These are phyloP conservation scores for Xyliphius kryptos DNA, from an alignment of 2,113 vertebrate species.

Conservation along the genomic window DNA sequence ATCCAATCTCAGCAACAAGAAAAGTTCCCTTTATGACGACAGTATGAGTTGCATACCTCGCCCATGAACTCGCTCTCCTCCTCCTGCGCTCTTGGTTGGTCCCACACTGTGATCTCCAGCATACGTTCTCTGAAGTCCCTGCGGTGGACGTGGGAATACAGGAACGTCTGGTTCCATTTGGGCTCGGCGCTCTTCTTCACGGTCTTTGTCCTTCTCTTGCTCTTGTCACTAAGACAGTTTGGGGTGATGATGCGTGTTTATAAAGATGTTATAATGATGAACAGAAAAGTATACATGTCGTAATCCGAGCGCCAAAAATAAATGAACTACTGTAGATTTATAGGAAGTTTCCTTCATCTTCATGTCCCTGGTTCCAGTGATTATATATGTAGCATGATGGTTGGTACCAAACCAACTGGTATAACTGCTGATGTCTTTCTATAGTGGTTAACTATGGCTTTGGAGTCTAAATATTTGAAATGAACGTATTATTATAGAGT, in stretches of 20 bases:
- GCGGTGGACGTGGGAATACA: conserved; percentile 93
- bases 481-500: too few species aligned
- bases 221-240: conserved; percentile 83
- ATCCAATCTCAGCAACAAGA: too few species aligned
- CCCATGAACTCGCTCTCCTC: conserved; percentile 97
- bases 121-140: conserved; percentile 96
- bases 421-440: too few species aligned
- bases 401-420: too few species aligned
- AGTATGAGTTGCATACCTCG: conserved; percentile 69
- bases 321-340: too few species aligned
- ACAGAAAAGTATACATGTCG: too few species aligned
- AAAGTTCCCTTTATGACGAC: neutral
- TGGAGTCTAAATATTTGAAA: too few species aligned
- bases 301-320: too few species aligned
- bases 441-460: too few species aligned
- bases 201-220: conserved; percentile 95
- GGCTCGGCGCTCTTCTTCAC: conserved; percentile 93
- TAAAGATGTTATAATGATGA: neutral
- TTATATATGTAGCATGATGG: too few species aligned
- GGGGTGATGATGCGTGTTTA: neutral
- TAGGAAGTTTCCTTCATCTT: too few species aligned
- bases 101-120: conserved; percentile 98
- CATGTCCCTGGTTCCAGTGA: too few species aligned
- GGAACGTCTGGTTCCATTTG: conserved; percentile 98
- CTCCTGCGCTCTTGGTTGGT: conserved; percentile 92